Percentiles rank a stretch among this genome's conserved stretches.
Evolutionary conservation across 2,797 vertebrate genomes (phyloP).

Genomic region (Sylvia borin): DNA sequence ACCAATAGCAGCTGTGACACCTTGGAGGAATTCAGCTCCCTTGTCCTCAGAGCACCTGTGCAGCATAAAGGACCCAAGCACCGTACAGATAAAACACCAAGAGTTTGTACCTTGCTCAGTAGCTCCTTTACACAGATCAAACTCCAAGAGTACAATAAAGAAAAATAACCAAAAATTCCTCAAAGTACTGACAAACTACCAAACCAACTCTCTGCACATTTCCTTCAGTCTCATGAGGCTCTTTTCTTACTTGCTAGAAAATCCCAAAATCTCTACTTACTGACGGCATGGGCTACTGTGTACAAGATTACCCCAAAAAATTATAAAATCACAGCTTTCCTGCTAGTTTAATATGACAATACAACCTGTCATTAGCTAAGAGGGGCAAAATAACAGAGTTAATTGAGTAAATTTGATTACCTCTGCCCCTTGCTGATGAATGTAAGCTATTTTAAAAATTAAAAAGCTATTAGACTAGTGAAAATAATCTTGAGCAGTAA

Average conservation of each 20-base stretch:
- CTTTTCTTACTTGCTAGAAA: neutral
- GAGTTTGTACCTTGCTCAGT: neutral
- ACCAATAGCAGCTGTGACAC: neutral
- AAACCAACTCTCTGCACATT: neutral
- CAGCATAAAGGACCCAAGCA: neutral
- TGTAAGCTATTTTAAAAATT: slow-evolving; percentile 56
- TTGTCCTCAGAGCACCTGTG: neutral
- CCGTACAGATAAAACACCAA: neutral
- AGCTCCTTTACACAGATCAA: neutral
- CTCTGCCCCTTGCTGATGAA: slow-evolving; percentile 54
- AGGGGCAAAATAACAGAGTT: neutral
- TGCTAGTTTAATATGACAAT: neutral
- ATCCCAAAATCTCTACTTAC: neutral
- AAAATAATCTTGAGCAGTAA: slow-evolving; percentile 66
- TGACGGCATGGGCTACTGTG: neutral
- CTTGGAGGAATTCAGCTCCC: neutral
- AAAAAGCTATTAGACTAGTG: slow-evolving; percentile 67
- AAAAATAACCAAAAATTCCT: neutral
- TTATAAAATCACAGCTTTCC: neutral
- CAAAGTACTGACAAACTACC: neutral
- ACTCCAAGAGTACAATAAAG: neutral
- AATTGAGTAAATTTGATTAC: slow-evolving; percentile 12
- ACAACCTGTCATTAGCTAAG: slow-evolving; percentile 1
- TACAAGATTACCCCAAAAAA: neutral
- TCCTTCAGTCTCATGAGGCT: neutral